A percentile compares a stretch with the other conserved stretches of the same genome.
Conservation (phyloP, 1,140 invertebrate genomes). For the Phymastichus coffea region DNA sequence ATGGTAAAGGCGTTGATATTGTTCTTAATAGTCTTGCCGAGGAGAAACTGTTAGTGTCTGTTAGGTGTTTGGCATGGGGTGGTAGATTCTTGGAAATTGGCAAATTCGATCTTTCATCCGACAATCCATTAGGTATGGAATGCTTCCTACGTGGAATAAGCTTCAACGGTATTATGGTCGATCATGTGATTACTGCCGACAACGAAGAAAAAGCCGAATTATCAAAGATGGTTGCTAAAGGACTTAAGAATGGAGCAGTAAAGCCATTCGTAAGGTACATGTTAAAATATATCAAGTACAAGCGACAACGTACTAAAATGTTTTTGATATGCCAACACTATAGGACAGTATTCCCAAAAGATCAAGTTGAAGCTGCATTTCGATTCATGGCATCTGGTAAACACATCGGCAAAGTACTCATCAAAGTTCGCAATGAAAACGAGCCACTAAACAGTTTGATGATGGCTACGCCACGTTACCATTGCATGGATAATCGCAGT, state of each 20-base stretch:
- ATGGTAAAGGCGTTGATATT: constrained; percentile 68
- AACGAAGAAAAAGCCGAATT: constrained; percentile 34
- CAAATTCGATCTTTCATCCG: constrained; percentile 68
- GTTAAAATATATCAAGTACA: not conserved
- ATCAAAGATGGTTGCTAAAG: constrained; percentile 47
- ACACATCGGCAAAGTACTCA: constrained; percentile 69
- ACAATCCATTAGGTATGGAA: constrained; percentile 65
- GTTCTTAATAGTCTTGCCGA: constrained; percentile 74
- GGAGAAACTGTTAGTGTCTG: constrained; percentile 70
- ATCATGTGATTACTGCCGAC: constrained; percentile 35
- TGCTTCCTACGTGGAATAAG: constrained; percentile 78
- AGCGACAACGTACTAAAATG: not conserved
- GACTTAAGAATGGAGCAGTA: constrained; percentile 40
- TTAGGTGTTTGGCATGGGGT: constrained; percentile 68
- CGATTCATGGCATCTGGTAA: constrained; percentile 69
- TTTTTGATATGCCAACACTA: not conserved
- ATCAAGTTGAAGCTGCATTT: constrained; percentile 51
- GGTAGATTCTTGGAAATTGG: constrained; percentile 74
- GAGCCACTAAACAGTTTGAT: constrained; percentile 31
- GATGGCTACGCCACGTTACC: constrained; percentile 54
- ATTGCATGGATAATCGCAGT: constrained; percentile 49
- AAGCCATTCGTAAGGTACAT: constrained; percentile 40
- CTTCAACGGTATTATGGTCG: constrained; percentile 71
- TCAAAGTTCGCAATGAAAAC: constrained; percentile 58
- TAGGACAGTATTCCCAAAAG: constrained; percentile 41